A percentile compares a stretch with the other conserved stretches of the same genome.
Evolutionary conservation across 2,113 vertebrate species (phyloP).

Genomic region (Tetrao urogallus): DNA sequence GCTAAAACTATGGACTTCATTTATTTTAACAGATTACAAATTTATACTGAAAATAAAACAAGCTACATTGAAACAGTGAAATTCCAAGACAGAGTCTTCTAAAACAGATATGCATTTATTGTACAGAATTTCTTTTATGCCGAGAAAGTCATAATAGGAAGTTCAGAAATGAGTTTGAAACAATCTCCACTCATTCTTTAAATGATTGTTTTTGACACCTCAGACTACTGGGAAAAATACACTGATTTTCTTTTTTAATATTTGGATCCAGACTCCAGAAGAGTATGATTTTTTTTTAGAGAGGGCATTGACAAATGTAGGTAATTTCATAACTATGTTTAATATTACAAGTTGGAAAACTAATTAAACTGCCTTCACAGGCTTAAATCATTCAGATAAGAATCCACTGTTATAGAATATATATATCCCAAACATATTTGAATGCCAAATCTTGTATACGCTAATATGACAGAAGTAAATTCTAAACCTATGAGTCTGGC

Average conservation of each 20-base stretch:
- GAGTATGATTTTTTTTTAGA: not conserved
- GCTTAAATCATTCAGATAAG: not conserved
- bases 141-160: not conserved
- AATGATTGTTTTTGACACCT: not conserved
- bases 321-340: not conserved
- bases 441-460: not conserved
- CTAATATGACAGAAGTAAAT: not conserved
- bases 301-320: not conserved
- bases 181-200: not conserved
- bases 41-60: rapidly evolving
- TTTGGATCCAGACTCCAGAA: not conserved
- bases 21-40: not conserved
- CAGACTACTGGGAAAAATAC: not conserved
- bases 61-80: not conserved
- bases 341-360: not conserved
- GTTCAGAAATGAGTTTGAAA: not conserved
- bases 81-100: not conserved
- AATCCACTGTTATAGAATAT: not conserved
- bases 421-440: not conserved
- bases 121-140: not conserved
- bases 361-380: not conserved
- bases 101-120: not conserved
- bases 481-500: not conserved
- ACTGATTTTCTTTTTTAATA: not conserved
- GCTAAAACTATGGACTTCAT: not conserved